A percentile compares a stretch with the other conserved stretches of the same genome.
These are phyloP conservation scores for Atta cephalotes DNA, from an alignment of 1,140 invertebrate species.

Conservation along the genomic window DNA sequence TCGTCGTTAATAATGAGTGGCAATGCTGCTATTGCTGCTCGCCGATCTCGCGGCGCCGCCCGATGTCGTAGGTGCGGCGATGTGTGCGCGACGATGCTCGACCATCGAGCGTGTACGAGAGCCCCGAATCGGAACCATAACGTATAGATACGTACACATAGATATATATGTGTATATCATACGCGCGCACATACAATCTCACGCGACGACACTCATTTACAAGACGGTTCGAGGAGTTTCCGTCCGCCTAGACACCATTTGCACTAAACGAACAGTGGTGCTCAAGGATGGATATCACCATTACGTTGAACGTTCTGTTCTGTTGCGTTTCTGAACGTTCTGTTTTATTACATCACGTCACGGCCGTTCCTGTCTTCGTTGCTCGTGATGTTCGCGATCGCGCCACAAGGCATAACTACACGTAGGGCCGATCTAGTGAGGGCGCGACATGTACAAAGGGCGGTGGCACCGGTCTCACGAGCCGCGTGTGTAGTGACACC, in stretches of 20 bases:
- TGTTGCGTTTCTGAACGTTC: background rate
- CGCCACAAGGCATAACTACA: background rate
- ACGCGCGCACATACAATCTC: background rate
- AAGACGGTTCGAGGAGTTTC: background rate
- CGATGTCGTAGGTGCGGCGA: constrained; percentile 52
- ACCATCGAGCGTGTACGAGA: constrained; percentile 53
- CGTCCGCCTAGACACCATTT: background rate
- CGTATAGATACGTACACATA: background rate
- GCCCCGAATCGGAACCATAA: constrained; percentile 42
- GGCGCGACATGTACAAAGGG: constrained; percentile 55
- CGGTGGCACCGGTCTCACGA: constrained; percentile 45
- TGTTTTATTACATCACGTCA: background rate
- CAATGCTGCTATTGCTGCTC: background rate
- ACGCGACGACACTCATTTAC: background rate
- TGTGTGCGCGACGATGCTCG: constrained; percentile 58
- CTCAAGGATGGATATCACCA: background rate
- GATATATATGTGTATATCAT: too few relatives aligned
- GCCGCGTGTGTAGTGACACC: background rate
- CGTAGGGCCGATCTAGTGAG: constrained; percentile 43
- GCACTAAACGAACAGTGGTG: background rate
- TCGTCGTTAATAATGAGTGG: constrained; percentile 37
- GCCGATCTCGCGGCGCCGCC: constrained; percentile 55
- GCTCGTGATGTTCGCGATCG: background rate
- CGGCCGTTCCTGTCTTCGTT: background rate
- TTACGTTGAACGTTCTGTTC: background rate